These are phyloP conservation scores for Channa striata DNA, from an alignment of 2,797 vertebrate genomes.

Conservation along the genomic window DNA sequence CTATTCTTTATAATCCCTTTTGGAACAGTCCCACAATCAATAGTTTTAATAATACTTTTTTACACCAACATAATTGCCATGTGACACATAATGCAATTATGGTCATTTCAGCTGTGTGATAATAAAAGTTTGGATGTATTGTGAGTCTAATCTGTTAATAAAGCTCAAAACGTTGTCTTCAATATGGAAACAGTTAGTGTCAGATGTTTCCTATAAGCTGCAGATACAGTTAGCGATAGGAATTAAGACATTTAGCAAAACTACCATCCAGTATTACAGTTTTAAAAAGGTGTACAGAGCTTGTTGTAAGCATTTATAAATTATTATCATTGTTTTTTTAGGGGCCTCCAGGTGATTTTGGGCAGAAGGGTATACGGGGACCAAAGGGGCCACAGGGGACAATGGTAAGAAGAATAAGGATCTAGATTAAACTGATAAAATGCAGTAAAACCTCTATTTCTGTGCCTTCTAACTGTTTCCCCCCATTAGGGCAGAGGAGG, in stretches of 20 bases:
- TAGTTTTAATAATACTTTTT: neutral
- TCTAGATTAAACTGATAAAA: constrained; percentile 1
- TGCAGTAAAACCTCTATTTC: neutral
- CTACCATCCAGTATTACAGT: neutral
- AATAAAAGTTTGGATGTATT: constrained; percentile 22
- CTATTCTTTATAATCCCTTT: constrained; percentile 3
- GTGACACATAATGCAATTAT: neutral
- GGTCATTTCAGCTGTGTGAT: constrained; percentile 9
- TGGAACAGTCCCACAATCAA: constrained; percentile 1
- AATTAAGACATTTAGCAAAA: neutral
- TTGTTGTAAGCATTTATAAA: constrained; percentile 6
- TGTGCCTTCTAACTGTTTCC: constrained; percentile 16
- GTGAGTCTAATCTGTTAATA: constrained; percentile 19
- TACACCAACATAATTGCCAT: neutral
- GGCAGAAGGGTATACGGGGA: constrained; percentile 93
- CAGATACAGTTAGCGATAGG: constrained; percentile 1
- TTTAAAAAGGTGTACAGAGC: constrained; percentile 11
- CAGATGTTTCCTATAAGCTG: constrained; percentile 23
- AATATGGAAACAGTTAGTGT: constrained; percentile 31
- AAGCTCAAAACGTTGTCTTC: constrained; percentile 17
- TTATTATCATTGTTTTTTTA: constrained; percentile 61
- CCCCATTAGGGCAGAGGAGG: constrained; percentile 90
- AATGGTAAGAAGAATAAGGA: constrained; percentile 83
- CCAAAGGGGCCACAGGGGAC: constrained; percentile 91
- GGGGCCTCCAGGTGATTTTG: constrained; percentile 93